These are phyloP conservation scores for Dolichallabes microphthalmus DNA, from an alignment of 2,113 vertebrate genomes.

Conservation along the genomic window DNA sequence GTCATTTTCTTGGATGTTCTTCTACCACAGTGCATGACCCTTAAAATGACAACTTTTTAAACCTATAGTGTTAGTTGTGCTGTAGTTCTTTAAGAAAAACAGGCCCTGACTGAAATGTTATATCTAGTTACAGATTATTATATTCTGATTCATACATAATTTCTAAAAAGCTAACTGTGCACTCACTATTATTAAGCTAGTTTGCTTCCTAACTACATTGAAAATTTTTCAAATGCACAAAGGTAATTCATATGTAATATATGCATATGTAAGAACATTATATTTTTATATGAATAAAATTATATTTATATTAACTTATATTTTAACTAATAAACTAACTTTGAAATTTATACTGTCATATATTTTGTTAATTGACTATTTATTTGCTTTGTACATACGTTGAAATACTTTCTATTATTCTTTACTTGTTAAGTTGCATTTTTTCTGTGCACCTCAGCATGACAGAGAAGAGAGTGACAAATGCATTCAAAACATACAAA, in stretches of 20 bases:
- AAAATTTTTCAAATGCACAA: background rate
- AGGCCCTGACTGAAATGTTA: background rate
- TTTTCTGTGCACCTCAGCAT: background rate
- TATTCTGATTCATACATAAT: background rate
- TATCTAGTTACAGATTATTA: background rate
- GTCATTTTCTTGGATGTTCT: background rate
- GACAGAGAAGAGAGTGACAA: background rate
- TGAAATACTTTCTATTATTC: background rate
- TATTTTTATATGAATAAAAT: background rate
- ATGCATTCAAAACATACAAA: background rate
- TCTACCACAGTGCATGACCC: background rate
- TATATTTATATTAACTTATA: no score
- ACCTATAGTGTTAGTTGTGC: background rate
- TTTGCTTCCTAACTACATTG: background rate
- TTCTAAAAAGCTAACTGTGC: background rate
- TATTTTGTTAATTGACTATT: background rate
- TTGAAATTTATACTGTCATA: background rate
- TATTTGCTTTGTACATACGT: background rate
- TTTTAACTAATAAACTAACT: background rate
- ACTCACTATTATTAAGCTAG: background rate
- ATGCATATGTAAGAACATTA: background rate
- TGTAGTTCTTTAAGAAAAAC: background rate
- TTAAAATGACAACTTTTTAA: background rate
- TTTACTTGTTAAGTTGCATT: slow-evolving; percentile 29
- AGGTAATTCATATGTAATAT: background rate